phyloP scores from a whole-genome alignment of 2,888 invertebrate species.

The Abscondita cerata region DNA sequence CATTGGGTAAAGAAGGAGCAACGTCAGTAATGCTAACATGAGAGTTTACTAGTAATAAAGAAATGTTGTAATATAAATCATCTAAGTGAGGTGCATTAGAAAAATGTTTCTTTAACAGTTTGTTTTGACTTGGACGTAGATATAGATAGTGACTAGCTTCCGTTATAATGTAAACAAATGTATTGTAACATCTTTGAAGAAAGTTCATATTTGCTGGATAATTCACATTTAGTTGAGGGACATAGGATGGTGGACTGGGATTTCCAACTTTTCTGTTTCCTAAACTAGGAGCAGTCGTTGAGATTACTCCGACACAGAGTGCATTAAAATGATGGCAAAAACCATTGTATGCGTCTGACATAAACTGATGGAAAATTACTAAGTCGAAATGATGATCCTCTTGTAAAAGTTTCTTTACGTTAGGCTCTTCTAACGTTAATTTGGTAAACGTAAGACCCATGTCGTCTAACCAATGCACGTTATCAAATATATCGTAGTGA shows the following conservation, averaged over 20 bases:
- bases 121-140: slow-evolving; percentile 28
- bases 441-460: no score
- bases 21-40: slow-evolving; percentile 32
- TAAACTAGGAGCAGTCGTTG: slow-evolving; percentile 52
- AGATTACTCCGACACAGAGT: slow-evolving; percentile 49
- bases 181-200: slow-evolving; percentile 21
- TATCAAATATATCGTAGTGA: no score
- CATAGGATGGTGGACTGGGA: slow-evolving; percentile 58
- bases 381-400: no score
- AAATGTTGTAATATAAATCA: slow-evolving; percentile 35
- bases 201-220: slow-evolving; percentile 19
- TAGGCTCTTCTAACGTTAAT: no score
- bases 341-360: no score
- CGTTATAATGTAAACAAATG: slow-evolving; percentile 2
- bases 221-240: slow-evolving; percentile 54
- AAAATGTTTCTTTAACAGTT: slow-evolving; percentile 33
- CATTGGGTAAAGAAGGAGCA: slow-evolving; percentile 36
- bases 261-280: slow-evolving; percentile 59
- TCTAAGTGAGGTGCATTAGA: slow-evolving; percentile 29
- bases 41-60: slow-evolving; percentile 38
- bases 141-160: background rate
- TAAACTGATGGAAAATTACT: no score
- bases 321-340: slow-evolving; percentile 47
- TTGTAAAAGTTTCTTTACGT: no score
- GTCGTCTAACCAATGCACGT: no score